Evolutionary conservation across 2,113 vertebrate genomes (phyloP).

Genomic region (Sinocyclocheilus anshuiensis): DNA sequence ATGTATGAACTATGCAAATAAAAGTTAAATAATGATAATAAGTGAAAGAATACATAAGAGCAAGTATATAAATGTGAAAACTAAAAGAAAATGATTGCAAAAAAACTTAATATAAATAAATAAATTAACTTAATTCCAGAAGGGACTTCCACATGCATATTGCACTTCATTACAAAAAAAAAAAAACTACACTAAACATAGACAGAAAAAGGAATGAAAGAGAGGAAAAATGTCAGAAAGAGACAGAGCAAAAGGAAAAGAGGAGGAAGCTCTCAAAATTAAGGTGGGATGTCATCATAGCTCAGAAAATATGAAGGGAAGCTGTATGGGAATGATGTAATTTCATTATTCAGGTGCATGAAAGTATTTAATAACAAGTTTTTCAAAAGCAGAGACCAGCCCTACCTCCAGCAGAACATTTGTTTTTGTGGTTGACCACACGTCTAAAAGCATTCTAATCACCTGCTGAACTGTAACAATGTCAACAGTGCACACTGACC

Average conservation of each 20-base stretch:
- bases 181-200: not conserved
- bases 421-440: not conserved
- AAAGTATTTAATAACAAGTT: not conserved
- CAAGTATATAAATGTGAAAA: too few relatives aligned
- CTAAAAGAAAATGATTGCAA: too few relatives aligned
- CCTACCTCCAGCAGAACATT: not conserved
- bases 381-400: not conserved
- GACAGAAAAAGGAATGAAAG: not conserved
- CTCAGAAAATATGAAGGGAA: not conserved
- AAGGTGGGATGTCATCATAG: not conserved
- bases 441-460: not conserved
- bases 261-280: not conserved
- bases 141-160: too few relatives aligned
- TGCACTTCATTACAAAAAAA: not conserved
- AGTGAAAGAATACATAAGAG: not conserved
- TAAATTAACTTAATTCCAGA: not conserved
- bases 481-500: not conserved
- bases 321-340: not conserved
- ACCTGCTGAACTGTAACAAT: not conserved
- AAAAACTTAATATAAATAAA: too few relatives aligned
- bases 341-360: constrained; percentile 7
- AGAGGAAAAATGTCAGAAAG: not conserved
- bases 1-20: not conserved
- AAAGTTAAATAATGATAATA: not conserved
- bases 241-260: too few relatives aligned